phyloP scores from a whole-genome alignment of 2,113 vertebrate species.

The Phodopus roborovskii region DNA sequence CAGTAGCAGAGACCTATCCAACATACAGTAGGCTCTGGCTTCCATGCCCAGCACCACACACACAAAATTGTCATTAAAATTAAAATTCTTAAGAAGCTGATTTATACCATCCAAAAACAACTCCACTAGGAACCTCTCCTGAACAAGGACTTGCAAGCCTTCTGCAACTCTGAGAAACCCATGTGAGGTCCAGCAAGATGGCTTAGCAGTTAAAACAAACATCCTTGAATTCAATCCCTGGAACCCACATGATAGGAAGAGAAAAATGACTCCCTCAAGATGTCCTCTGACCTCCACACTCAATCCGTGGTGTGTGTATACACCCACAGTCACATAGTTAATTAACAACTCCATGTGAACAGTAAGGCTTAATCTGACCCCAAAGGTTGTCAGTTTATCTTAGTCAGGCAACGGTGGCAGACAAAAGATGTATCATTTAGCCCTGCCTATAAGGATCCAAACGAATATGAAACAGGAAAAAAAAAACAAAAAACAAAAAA shows the following conservation, averaged over 20 bases:
- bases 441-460: slow-evolving; percentile 13
- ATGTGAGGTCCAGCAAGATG: neutral
- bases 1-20: neutral
- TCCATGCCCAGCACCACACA: neutral
- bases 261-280: neutral
- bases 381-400: neutral
- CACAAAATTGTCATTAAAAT: neutral
- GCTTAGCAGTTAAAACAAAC: neutral
- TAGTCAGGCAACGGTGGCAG: neutral
- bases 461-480: neutral
- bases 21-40: neutral
- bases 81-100: neutral
- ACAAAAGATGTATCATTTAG: neutral
- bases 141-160: neutral
- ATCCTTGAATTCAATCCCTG: neutral
- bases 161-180: slow-evolving; percentile 31
- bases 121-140: neutral
- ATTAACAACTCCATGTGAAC: neutral
- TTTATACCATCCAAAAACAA: neutral
- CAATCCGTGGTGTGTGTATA: neutral
- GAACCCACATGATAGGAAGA: neutral
- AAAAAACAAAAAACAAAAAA: neutral
- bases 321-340: neutral
- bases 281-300: neutral
- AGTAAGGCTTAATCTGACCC: neutral